These are phyloP conservation scores for Philereme vetulata DNA, from an alignment of 2,888 invertebrate species.

Conservation along the genomic window DNA sequence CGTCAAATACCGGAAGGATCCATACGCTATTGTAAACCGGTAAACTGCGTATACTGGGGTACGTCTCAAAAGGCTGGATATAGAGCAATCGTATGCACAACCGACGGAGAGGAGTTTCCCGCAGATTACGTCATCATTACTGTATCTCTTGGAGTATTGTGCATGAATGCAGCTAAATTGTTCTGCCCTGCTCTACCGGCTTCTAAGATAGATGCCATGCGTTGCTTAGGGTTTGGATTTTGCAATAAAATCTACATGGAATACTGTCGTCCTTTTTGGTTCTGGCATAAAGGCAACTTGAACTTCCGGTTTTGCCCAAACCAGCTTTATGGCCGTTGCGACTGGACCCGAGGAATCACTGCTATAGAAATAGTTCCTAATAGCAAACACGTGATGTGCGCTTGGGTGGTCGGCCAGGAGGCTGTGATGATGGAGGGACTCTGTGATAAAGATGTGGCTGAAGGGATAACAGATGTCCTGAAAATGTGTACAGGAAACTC, in stretches of 20 bases:
- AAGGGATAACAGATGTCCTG: constrained; percentile 85
- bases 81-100: constrained; percentile 84
- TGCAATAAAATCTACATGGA: constrained; percentile 91
- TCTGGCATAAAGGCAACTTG: constrained; percentile 86
- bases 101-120: constrained; percentile 87
- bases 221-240: constrained; percentile 87
- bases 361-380: constrained; percentile 87
- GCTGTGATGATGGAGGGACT: constrained; percentile 86
- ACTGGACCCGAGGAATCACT: constrained; percentile 89
- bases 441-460: constrained; percentile 86
- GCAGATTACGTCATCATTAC: constrained; percentile 93
- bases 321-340: constrained; percentile 77
- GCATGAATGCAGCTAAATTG: constrained; percentile 84
- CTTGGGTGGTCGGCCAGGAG: constrained; percentile 87
- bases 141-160: constrained; percentile 89
- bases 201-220: constrained; percentile 88
- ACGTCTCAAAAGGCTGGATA: constrained; percentile 76
- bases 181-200: constrained; percentile 89
- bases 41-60: constrained; percentile 88
- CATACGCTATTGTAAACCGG: constrained; percentile 87
- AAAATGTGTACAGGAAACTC: constrained; percentile 84
- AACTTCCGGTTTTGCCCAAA: constrained; percentile 85
- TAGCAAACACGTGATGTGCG: constrained; percentile 88
- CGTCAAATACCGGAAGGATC: constrained; percentile 85
- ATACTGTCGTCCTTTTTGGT: constrained; percentile 89